phyloP scores from a whole-genome alignment of 2,113 vertebrate genomes.

The Rhizomys pruinosus region DNA sequence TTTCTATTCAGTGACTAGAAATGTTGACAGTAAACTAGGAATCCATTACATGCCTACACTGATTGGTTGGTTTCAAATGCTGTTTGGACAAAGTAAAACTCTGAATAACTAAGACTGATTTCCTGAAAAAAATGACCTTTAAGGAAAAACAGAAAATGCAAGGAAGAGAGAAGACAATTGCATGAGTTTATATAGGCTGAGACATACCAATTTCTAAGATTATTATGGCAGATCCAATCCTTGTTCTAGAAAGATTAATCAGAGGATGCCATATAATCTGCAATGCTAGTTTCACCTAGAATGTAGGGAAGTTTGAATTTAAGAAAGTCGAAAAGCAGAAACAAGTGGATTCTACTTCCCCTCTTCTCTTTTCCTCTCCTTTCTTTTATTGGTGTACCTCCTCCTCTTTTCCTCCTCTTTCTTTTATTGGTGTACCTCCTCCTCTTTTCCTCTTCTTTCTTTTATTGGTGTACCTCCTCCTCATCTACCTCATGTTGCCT shows the following conservation, averaged over 20 bases:
- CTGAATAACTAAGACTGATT: background rate
- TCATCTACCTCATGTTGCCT: background rate
- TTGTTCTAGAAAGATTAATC: conserved; percentile 67
- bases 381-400: background rate
- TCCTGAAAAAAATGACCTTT: conserved; percentile 37
- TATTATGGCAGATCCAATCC: conserved; percentile 2
- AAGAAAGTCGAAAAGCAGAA: background rate
- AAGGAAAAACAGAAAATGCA: too few species aligned
- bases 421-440: background rate
- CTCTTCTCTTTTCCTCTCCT: background rate
- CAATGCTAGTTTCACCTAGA: conserved; percentile 62
- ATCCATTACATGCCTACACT: background rate
- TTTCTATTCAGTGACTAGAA: background rate
- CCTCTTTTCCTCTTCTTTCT: background rate
- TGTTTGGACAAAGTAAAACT: background rate
- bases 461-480: background rate
- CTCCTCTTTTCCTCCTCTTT: background rate
- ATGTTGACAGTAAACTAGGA: background rate
- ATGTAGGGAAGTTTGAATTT: background rate
- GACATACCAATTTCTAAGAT: background rate
- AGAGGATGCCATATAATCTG: conserved; percentile 36
- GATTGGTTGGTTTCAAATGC: background rate
- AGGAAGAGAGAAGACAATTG: background rate
- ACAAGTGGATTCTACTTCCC: background rate
- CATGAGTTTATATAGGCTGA: background rate